A percentile compares a stretch with the other conserved stretches of the same genome.
Conservation (phyloP, 1,140 invertebrate genomes). For the Araneus ventricosus region DNA sequence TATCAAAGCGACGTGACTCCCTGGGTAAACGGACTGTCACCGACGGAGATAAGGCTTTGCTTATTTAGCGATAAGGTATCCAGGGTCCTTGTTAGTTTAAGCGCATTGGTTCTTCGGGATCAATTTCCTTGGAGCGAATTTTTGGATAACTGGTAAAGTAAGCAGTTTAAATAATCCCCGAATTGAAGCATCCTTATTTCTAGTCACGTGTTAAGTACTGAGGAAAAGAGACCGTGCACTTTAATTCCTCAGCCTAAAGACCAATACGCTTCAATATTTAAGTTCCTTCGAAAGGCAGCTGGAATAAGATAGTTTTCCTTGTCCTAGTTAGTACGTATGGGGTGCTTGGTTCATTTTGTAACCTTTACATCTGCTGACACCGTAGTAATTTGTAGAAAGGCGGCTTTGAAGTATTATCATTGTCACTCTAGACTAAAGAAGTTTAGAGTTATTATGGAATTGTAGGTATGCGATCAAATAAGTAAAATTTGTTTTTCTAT, state of each 20-base stretch:
- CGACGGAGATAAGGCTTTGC: constrained; percentile 34
- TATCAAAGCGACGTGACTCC: constrained; percentile 56
- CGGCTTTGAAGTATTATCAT: too few relatives aligned
- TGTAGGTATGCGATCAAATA: too few relatives aligned
- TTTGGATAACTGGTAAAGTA: constrained; percentile 14
- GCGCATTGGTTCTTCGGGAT: neutral
- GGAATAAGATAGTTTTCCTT: too few relatives aligned
- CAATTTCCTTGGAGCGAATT: constrained; percentile 10
- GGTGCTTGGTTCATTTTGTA: too few relatives aligned
- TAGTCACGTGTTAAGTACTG: constrained; percentile 29
- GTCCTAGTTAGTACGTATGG: too few relatives aligned
- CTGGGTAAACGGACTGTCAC: constrained; percentile 31
- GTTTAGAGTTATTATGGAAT: too few relatives aligned
- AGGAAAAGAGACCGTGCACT: neutral
- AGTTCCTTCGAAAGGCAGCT: neutral
- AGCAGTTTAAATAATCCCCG: constrained; percentile 33
- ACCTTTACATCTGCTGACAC: too few relatives aligned
- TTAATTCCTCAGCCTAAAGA: neutral
- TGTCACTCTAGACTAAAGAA: too few relatives aligned
- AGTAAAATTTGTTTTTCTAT: too few relatives aligned
- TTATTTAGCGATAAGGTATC: constrained; percentile 58
- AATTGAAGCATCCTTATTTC: constrained; percentile 24
- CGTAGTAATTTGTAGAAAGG: too few relatives aligned
- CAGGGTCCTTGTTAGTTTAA: constrained; percentile 44
- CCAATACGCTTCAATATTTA: neutral